phyloP scores from a whole-genome alignment of 2,113 vertebrate genomes.

The Oryzias curvinotus region DNA sequence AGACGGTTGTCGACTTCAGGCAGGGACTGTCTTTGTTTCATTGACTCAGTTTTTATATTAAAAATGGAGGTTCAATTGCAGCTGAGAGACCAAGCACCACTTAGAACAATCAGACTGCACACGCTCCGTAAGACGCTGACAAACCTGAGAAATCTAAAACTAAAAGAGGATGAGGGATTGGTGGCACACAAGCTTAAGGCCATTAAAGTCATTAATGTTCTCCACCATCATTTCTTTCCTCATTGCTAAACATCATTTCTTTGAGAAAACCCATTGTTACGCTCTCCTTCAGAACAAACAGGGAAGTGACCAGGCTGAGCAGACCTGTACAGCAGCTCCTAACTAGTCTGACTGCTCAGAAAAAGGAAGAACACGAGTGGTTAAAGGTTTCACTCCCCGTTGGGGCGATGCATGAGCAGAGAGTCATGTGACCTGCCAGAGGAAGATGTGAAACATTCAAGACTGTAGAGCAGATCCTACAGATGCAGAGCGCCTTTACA shows the following conservation, averaged over 20 bases:
- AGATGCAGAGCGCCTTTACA: background rate
- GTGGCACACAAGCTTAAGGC: too few relatives aligned
- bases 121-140: slow-evolving; percentile 13
- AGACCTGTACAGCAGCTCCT: slow-evolving; percentile 42
- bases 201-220: background rate
- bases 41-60: background rate
- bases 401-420: slow-evolving; percentile 11
- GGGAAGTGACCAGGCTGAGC: slow-evolving; percentile 53
- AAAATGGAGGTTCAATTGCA: slow-evolving; percentile 23
- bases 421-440: slow-evolving; percentile 30
- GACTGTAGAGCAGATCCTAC: background rate
- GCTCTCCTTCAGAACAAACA: slow-evolving; percentile 50
- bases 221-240: background rate
- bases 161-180: background rate
- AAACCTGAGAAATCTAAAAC: slow-evolving; percentile 13
- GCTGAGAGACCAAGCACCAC: slow-evolving; percentile 29
- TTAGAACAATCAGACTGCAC: slow-evolving; percentile 32
- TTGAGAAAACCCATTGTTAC: slow-evolving; percentile 30
- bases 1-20: background rate
- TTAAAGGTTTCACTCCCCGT: slow-evolving; percentile 33
- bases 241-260: background rate
- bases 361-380: slow-evolving; percentile 55
- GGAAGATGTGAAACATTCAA: slow-evolving; percentile 25
- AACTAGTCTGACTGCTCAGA: slow-evolving; percentile 49
- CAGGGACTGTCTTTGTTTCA: background rate